Percentiles rank a stretch among this genome's conserved stretches.
phyloP scores from a whole-genome alignment of 2,113 vertebrate genomes.

The Probosciger aterrimus region DNA sequence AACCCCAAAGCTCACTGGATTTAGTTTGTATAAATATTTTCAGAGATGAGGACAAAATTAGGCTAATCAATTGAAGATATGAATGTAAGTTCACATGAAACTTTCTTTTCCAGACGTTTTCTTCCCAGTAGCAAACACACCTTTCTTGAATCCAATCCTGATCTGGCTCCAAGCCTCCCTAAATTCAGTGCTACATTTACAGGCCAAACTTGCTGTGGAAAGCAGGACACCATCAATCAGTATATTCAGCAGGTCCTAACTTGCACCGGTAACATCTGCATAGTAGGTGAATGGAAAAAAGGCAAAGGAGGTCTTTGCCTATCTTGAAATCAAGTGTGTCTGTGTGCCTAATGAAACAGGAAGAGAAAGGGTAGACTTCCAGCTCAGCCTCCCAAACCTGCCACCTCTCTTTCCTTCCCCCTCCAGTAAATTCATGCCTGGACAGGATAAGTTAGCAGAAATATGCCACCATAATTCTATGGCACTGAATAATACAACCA shows the following conservation, averaged over 20 bases:
- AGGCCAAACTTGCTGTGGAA: neutral
- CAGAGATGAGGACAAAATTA: neutral
- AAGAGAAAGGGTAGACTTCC: neutral
- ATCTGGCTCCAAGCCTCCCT: neutral
- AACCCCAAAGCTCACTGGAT: neutral
- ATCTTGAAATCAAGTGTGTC: neutral
- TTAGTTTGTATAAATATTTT: neutral
- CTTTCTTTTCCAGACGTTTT: neutral
- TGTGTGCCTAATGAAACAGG: neutral
- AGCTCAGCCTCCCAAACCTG: neutral
- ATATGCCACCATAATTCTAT: neutral
- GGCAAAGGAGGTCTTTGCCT: neutral
- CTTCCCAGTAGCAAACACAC: neutral
- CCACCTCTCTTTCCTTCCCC: neutral
- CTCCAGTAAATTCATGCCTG: neutral
- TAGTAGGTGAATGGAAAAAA: neutral
- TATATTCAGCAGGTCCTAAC: neutral
- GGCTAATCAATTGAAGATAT: neutral
- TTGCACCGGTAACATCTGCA: neutral
- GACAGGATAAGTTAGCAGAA: neutral
- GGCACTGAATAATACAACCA: neutral
- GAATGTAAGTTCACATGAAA: neutral
- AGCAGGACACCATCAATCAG: neutral
- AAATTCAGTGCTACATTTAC: neutral
- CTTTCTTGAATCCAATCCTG: neutral